Base-by-base conservation (phyloP, 2,797 vertebrate genomes). In the Serranus cabrilla region DNA sequence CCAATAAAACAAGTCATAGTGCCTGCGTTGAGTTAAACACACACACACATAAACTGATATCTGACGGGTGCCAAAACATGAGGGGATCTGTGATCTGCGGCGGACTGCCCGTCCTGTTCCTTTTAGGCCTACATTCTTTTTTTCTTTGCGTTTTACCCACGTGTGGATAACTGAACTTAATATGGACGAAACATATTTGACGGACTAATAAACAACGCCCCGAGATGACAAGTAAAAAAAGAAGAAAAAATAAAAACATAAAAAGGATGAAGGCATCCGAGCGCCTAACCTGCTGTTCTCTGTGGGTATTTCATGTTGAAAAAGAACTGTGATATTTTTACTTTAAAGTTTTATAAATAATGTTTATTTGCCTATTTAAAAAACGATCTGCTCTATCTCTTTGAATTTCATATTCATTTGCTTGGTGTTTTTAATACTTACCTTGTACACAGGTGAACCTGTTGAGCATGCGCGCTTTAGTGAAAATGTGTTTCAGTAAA, bases 341-440 rank as follows among this genome's bases (percentile, higher is more conserved):
- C 94, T 95, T 96, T 96, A 96, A 91, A 94, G 94, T 96, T 96
- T 96, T 96, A 94, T 95, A 97, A 96, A 97, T 96, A 93, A 96
- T 96, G 96, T 97, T 97, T 97, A 97, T 97, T 96, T 97, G 96
- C 96, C 96, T 98, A 99, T 99, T 99, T 98, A 98, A 92, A 97
- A 93, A 89, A 87, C 62, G 90, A 96, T 94, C 94, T 93, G 93
- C 93, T 95, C 91, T 93, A 91, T 95, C 92, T 93, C 89, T 94
- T 97, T 95, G 96, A 94, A 92, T 96, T 95, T 94, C 95, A 87
- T 94, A 91, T 92, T 96, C 82, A 94, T 96, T 95, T 95, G 96
- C 95, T 98, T 97, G 94, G 94, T 96, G 94, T 96, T 96, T 96
- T 96, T 96, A 94, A 91, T 93, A 92, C 95, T 95, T 95, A 95